Conservation (phyloP, 2,888 invertebrate genomes). For the Pristionchus arcanus region DNA sequence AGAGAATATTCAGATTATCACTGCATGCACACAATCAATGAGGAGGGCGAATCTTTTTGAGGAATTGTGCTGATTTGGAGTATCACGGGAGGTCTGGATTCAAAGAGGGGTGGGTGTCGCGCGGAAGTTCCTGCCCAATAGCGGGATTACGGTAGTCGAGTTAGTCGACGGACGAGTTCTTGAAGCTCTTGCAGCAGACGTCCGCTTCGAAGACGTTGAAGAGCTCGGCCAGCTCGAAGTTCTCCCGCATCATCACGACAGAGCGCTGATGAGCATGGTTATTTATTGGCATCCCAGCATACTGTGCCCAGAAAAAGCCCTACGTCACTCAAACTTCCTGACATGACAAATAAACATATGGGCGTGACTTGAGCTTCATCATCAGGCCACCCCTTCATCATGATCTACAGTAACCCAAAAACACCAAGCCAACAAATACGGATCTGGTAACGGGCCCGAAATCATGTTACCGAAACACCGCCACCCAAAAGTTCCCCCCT, state of each 20-base stretch:
- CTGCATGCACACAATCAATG: constrained; percentile 4
- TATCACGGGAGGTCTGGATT: neutral
- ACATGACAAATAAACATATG: too few species aligned
- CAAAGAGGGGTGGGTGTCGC: neutral
- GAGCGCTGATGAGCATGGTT: too few species aligned
- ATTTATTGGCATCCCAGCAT: too few species aligned
- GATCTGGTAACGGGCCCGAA: too few species aligned
- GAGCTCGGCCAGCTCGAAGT: constrained; percentile 72
- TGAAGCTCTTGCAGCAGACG: constrained; percentile 70
- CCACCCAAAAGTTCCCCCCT: too few species aligned
- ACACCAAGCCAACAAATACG: too few species aligned
- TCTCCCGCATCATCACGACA: constrained; percentile 71
- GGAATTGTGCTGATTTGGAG: constrained; percentile 2
- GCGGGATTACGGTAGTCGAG: constrained; percentile 17
- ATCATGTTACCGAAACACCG: too few species aligned
- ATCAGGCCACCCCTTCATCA: too few species aligned
- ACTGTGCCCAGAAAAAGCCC: too few species aligned
- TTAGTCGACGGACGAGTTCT: constrained; percentile 52
- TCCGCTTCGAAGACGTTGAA: constrained; percentile 75
- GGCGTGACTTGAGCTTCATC: too few species aligned
- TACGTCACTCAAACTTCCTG: too few species aligned
- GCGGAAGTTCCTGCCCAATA: neutral
- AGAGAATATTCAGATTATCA: neutral
- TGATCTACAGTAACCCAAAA: too few species aligned
- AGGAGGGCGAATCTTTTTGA: neutral